A percentile compares a stretch with the other conserved stretches of the same genome.
Evolutionary conservation across 2,797 vertebrate species (phyloP).

Genomic region (Cryptoprocta ferox): DNA sequence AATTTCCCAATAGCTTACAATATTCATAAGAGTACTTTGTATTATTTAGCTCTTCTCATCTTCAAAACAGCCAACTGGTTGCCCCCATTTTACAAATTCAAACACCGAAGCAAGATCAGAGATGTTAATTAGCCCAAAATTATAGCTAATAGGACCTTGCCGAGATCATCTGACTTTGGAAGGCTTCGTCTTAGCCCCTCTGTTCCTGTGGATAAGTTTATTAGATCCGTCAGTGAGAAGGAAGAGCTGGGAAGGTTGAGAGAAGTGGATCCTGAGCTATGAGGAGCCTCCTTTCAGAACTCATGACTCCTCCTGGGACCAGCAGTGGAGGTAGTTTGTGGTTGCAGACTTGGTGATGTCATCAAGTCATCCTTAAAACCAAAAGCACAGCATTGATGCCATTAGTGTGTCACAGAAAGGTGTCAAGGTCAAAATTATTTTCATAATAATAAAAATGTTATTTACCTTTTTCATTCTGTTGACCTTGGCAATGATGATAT

Average conservation of each 20-base stretch:
- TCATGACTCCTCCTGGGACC: not conserved
- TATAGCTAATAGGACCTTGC: not conserved
- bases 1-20: not conserved
- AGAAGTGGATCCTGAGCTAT: not conserved
- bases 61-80: not conserved
- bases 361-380: not conserved
- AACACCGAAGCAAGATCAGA: not conserved
- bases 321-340: fast-evolving
- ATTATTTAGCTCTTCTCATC: not conserved
- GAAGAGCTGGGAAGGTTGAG: not conserved
- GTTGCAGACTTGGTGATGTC: not conserved
- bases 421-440: not conserved
- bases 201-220: not conserved
- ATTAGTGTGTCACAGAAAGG: not conserved
- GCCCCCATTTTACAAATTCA: not conserved
- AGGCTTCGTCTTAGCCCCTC: not conserved
- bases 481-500: not conserved
- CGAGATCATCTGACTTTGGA: not conserved
- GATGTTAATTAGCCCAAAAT: not conserved
- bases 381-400: not conserved
- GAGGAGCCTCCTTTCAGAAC: not conserved
- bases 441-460: not conserved
- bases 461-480: not conserved
- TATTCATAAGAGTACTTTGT: not conserved
- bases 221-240: not conserved